Evolutionary conservation across 1,140 invertebrate genomes (phyloP), one percentile per base, ranked within the genome.

Genomic region (Brachionus rotundiformis): DNA sequence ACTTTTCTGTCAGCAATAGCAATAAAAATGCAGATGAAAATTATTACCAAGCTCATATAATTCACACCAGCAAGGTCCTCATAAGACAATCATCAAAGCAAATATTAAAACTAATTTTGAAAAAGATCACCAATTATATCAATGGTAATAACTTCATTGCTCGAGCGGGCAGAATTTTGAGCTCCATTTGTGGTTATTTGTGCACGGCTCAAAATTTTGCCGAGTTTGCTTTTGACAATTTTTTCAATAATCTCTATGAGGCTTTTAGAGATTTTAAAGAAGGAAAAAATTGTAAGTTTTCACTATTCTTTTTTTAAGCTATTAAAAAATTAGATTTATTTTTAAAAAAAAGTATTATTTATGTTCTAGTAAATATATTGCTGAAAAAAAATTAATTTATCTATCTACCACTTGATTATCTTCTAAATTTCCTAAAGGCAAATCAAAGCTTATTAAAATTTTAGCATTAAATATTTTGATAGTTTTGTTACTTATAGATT

Each of bases 261-360:
- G 27, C 49, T n/a, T 63, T 79, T 29, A 54, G 47, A 29, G 41
- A 59, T 11, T 39, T 59, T 19, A 79, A 79, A 33, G 31, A 59
- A 63, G 59, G 25, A 44, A 82, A n/a, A 81, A 41, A 27, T 82
- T 31, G 33, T 80, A 75, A 63, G 82, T 31, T 71, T 41, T 84
- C 16, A 83, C 82, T 29, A 71, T 83, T 29, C 77, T 71, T 83
- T 82, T 65, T 39, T 83, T 83, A 59, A 80, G 3, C 13, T 49
- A 49, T 7, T 49, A 19, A 3, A 36, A 85, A 89, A 91, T 71
- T 88, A 91, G 81, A 92, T 36, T 36, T 36, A 8, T 5, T 92
- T 0, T 84, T 94, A 29, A 91, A 92, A 83, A 87, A 91, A n/a
- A 91, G 95, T 83, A n/a, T n/a, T n/a, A n/a, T n/a, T n/a, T n/a